Base-by-base conservation (phyloP, 2,797 vertebrate genomes). In the Momotus momota region DNA sequence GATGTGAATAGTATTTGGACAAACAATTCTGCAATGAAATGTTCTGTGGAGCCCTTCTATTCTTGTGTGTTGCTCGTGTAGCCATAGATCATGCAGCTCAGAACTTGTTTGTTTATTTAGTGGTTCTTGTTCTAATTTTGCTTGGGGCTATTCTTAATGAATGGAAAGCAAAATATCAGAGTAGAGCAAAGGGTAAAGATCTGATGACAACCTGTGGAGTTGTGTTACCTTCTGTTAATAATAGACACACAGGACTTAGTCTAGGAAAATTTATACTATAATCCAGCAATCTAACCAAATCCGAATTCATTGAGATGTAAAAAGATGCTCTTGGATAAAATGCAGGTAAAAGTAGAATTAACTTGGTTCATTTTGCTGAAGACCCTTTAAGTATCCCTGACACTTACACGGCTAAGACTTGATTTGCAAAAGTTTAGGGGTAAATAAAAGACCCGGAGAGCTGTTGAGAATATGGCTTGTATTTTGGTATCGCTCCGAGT, bases 101-200 rank as follows among this genome's bases (percentile, higher is more conserved):
- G 91, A 85, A 71, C 81, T 93, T 95, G 91, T 96, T 96, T 97
- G 85, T 96, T 96, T 96, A 91, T 93, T 94, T 92, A 96, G 75
- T 85, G 86, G 71, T 94, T 95, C 90, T 96, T 61, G 84, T 94
- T 94, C 96, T 96, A 95, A 96, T 95, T 95, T 95, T 93, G 93
- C 93, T 88, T 73, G 83, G 45, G 90, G 96, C 93, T 96, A 90
- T 95, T 95, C 94, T 95, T 95, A 96, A 97, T 96, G 88, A 97
- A 96, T 95, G 94, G 96, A 97, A 97, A 97, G 93, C 93, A 95
- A 95, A 96, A 86, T 90, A 97, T 92, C 91, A 96, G 95, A 91
- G 90, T 52, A 92, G 94, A 95, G 87, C 67, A 91, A 94, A 96
- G 95, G 94, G 91, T 97, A 90, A 96, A 97, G 95, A 93, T 95